Evolutionary conservation across 2,113 vertebrate species (phyloP), one percentile per base, ranked within the genome.

Genomic region (Solea solea): DNA sequence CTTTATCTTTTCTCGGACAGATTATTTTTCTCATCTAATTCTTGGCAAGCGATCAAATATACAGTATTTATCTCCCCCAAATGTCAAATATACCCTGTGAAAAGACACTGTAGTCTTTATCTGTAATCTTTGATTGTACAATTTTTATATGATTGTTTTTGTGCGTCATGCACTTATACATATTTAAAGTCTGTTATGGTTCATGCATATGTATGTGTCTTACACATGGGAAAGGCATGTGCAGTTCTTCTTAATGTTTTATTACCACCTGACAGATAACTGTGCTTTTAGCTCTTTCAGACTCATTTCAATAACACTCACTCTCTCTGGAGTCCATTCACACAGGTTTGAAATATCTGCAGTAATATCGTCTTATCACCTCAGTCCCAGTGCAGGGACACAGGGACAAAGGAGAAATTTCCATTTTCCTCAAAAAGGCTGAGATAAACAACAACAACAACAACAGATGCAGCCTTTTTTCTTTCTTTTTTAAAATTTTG

Each of bases 341-440:
- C 42, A 64, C 21, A 74, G 48, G 7, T 7, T 42, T 72, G 9
- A 21, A 51, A 55, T 66, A 60, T 77, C 70, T 50, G 46, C 4
- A 3, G 11, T 58, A 14, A 62, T 14, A 51, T 72, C 55, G 52
- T 16, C 64, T 69, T 39, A 44, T 64, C 50, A 50, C 11, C 15
- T 55, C 45, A 51, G 59, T 39, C 64, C 54, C n/a, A 34, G 34
- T 34, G 34, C 3, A 34, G 28, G 6, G 44, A 59, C 55, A 21
- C 2, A 10, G 21, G 25, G 34, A 9, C 15, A 16, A 56, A 40
- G 61, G 50, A 48, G 51, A 54, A 39, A n/a, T 46, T 39, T 63
- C 15, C 59, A 13, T 15, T 51, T 74, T n/a, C 14, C 28, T 13
- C 5, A 28, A 8, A 54, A 62, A 56, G 40, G 10, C 11, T 34